Base-by-base conservation (phyloP, 2,113 vertebrate genomes). In the Takifugu bimaculatus region DNA sequence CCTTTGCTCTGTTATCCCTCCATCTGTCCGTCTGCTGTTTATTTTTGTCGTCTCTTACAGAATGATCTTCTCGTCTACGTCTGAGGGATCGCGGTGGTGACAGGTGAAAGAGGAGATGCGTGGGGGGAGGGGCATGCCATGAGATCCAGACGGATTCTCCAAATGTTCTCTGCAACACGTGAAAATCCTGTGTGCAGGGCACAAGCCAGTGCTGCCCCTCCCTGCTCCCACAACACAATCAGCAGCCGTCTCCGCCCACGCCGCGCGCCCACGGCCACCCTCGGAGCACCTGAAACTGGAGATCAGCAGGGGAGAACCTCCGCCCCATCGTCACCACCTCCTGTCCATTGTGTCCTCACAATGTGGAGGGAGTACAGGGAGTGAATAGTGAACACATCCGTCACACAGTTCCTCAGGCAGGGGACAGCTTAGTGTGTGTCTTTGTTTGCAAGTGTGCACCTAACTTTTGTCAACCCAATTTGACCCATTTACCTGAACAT, bases 261-360 rank as follows among this genome's bases (percentile, higher is more conserved):
- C 75, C 55, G 52, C 28, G 57, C 1, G 29, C 63, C 72, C 50
- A 50, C 14, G 20, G 69, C 26, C 42, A 32, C 72, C 77, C 79
- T 77, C 60, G 56, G 59, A 82, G 75, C 69, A 74, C 58, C 51
- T 85, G 85, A 81, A 87, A 88, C 70, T 39, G 55, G 76, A 88
- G 74, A 77, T 65, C 57, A 54, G 53, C 61, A 55, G 57, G 53
- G 63, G 52, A 32, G 65, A 67, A 53, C 75, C 74, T 66, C 70
- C 68, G 57, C 58, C 57, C 65, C 39, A 29, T 62, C 56, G 60
- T 69, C 57, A 59, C 74, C 68, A 68, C 79, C 78, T 73, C 74
- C 74, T 70, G 62, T 44, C 78, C 54, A 83, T 85, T 88, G 81
- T 88, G 74, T 77, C 29, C 60, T 60, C 70, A 86, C 82, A 86